phyloP scores from a whole-genome alignment of 2,113 vertebrate genomes.

The Gallinago media region DNA sequence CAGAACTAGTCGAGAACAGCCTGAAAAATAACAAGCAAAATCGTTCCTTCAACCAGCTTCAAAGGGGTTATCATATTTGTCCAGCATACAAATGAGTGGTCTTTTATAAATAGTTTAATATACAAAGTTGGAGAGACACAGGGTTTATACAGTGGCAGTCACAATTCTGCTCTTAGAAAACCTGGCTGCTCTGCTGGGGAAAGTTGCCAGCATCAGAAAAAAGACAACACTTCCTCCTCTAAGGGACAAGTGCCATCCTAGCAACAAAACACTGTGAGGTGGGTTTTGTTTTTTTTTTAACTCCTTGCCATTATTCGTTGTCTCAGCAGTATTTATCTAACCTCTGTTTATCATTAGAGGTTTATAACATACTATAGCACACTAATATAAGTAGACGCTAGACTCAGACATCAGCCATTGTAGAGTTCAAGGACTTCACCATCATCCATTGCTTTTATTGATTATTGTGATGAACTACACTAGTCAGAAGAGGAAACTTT shows the following conservation, averaged over 20 bases:
- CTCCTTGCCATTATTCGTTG: neutral
- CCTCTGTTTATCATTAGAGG: neutral
- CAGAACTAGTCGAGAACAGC: neutral
- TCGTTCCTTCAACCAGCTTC: neutral
- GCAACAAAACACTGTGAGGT: neutral
- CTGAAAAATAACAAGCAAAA: neutral
- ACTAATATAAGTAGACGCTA: neutral
- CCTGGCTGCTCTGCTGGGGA: neutral
- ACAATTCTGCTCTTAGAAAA: neutral
- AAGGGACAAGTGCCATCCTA: neutral
- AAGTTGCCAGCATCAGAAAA: neutral
- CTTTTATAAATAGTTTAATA: neutral
- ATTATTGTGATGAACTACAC: neutral
- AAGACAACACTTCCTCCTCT: neutral
- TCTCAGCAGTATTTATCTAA: neutral
- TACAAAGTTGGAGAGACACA: neutral
- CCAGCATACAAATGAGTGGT: neutral
- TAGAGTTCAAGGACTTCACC: neutral
- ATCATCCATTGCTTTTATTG: neutral
- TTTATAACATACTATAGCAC: neutral
- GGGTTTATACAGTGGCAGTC: neutral
- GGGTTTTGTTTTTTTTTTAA: neutral
- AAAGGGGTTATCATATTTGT: neutral
- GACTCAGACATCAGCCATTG: neutral
- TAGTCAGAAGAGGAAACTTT: neutral